phyloP scores from a whole-genome alignment of 2,113 vertebrate genomes.

The Verasper variegatus region DNA sequence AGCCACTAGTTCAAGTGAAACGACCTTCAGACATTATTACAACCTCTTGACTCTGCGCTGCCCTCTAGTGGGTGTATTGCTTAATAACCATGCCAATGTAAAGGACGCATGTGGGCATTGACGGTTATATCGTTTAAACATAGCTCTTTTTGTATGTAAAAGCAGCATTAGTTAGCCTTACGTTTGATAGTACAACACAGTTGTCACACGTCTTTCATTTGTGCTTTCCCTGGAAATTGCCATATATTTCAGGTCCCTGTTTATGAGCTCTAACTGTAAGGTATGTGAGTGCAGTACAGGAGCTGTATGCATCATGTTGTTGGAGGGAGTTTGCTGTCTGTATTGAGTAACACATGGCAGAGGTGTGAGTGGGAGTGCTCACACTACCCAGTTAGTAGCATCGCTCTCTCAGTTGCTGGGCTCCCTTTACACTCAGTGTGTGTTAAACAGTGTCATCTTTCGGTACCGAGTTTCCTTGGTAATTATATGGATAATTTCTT shows the following conservation, averaged over 20 bases:
- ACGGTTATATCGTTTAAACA: too few relatives aligned
- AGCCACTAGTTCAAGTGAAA: too few relatives aligned
- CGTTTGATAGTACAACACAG: background rate
- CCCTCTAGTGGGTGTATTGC: too few relatives aligned
- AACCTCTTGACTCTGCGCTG: too few relatives aligned
- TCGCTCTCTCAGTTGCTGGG: conserved; percentile 28
- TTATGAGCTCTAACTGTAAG: background rate
- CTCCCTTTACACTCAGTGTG: conserved; percentile 1
- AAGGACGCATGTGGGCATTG: too few relatives aligned
- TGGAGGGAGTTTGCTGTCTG: conserved; percentile 22
- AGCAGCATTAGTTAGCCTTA: too few relatives aligned
- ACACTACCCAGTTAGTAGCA: conserved; percentile 31
- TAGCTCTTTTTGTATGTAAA: too few relatives aligned
- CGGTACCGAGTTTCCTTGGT: background rate
- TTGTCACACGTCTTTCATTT: background rate
- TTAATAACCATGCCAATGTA: too few relatives aligned
- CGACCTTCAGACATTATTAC: too few relatives aligned
- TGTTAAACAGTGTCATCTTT: conserved; percentile 7
- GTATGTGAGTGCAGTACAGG: conserved; percentile 9
- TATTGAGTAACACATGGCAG: conserved; percentile 72
- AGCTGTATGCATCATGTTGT: conserved; percentile 37
- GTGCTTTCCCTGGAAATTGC: conserved; percentile 11
- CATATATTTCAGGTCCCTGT: background rate
- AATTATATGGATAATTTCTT: too few relatives aligned
- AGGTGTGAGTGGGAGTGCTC: conserved; percentile 70